phyloP scores from a whole-genome alignment of 2,888 invertebrate species.

The Drosophila longiperda region DNA sequence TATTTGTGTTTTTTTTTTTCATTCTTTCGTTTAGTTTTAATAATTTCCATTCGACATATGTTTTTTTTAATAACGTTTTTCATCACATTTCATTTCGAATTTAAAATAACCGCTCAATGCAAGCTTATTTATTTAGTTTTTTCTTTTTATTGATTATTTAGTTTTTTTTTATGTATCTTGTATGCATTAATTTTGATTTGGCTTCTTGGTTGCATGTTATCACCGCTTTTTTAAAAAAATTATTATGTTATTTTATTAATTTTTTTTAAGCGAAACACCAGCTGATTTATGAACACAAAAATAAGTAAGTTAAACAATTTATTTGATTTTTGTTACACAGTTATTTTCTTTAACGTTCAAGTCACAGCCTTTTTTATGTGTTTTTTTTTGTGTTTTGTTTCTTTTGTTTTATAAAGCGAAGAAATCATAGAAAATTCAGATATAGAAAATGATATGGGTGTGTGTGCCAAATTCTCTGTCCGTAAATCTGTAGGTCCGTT shows the following conservation, averaged over 20 bases:
- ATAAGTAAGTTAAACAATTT: conserved; percentile 32
- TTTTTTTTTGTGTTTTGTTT: conserved; percentile 38
- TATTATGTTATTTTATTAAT: conserved; percentile 44
- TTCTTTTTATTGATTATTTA: conserved; percentile 39
- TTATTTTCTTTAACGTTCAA: conserved; percentile 66
- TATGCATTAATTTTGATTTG: conserved; percentile 78
- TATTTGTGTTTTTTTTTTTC: conserved; percentile 32
- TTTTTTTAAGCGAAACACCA: conserved; percentile 20
- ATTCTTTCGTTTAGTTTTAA: conserved; percentile 37
- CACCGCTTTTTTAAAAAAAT: conserved; percentile 71
- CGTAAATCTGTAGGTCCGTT: conserved; percentile 41
- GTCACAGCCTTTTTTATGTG: conserved; percentile 74
- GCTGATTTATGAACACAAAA: conserved; percentile 14
- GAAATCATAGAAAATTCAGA: conserved; percentile 38
- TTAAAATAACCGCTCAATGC: conserved; percentile 56
- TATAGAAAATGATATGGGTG: conserved; percentile 36
- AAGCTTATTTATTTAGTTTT: conserved; percentile 45
- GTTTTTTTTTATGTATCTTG: conserved; percentile 39
- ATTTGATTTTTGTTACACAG: conserved; percentile 67
- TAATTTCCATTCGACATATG: conserved; percentile 68
- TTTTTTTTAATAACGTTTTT: conserved; percentile 51
- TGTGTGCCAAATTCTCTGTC: conserved; percentile 68
- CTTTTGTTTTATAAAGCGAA: conserved; percentile 11
- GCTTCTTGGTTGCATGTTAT: conserved; percentile 72
- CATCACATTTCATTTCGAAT: conserved; percentile 74